phyloP scores from a whole-genome alignment of 2,888 invertebrate genomes.

The Seira musarum region DNA sequence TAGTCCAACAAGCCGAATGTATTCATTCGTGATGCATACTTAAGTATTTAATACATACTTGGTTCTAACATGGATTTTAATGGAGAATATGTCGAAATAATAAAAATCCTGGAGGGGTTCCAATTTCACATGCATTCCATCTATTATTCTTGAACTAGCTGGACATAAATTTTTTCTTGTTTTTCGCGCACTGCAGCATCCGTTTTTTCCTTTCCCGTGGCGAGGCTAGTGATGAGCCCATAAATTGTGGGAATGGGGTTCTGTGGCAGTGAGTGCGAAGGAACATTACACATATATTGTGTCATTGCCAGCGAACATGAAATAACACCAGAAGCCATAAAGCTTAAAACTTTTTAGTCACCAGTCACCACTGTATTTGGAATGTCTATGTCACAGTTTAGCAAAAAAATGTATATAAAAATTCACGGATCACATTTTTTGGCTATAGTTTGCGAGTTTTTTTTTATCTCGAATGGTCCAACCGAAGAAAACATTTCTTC shows the following conservation, averaged over 20 bases:
- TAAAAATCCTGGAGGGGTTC: slow-evolving; percentile 44
- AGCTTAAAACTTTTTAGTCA: background rate
- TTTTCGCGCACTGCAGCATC: slow-evolving; percentile 20
- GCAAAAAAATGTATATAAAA: no score
- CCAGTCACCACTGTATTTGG: no score
- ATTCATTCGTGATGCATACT: background rate
- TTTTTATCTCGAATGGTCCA: no score
- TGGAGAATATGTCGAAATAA: slow-evolving; percentile 43
- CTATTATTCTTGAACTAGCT: slow-evolving; percentile 21
- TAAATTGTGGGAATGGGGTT: slow-evolving; percentile 38
- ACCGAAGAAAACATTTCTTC: no score
- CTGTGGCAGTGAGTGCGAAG: background rate
- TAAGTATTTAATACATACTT: background rate
- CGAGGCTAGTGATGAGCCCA: slow-evolving; percentile 31
- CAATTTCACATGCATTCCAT: slow-evolving; percentile 35
- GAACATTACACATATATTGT: background rate
- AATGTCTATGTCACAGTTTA: no score
- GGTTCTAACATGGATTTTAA: slow-evolving; percentile 18
- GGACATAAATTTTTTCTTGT: slow-evolving; percentile 31
- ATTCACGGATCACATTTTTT: no score
- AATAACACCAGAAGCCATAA: background rate
- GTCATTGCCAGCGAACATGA: background rate
- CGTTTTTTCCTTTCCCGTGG: slow-evolving; percentile 11
- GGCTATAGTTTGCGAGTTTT: no score
- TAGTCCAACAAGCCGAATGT: background rate